Percentiles rank a stretch among this genome's conserved stretches.
Conservation (phyloP, 2,888 invertebrate species). For the Chrysolina americana region DNA sequence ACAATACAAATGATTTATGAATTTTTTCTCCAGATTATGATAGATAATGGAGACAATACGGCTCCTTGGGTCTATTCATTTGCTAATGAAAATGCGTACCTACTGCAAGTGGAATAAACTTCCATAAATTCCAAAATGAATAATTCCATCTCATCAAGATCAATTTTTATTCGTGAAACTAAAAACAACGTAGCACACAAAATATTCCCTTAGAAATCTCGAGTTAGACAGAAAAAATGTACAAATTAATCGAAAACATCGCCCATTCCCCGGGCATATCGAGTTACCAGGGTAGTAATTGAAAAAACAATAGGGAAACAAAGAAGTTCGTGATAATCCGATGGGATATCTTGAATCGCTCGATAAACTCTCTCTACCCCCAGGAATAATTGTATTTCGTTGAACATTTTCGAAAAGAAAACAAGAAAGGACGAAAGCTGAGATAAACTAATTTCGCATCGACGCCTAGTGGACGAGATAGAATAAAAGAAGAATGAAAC, state of each 20-base stretch:
- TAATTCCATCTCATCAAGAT: no score
- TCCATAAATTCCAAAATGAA: no score
- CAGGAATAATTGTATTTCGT: conserved; percentile 38
- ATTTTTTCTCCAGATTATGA: no score
- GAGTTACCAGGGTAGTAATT: conserved; percentile 31
- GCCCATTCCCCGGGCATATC: conserved; percentile 32
- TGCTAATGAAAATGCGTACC: no score
- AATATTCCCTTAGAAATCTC: background rate
- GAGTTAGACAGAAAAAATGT: background rate
- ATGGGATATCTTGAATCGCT: conserved; percentile 32
- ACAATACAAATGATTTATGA: no score
- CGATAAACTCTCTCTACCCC: conserved; percentile 32
- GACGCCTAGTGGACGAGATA: background rate
- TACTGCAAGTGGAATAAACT: no score
- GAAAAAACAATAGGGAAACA: conserved; percentile 31
- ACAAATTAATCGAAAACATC: conserved; percentile 25
- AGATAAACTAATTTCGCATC: conserved; percentile 2
- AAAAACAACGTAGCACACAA: background rate
- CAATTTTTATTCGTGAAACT: no score
- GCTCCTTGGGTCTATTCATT: no score
- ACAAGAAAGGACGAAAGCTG: conserved; percentile 6
- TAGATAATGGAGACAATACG: no score
- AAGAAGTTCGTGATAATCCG: conserved; percentile 31
- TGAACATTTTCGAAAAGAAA: conserved; percentile 32
- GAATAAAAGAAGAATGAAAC: background rate